Percentiles rank a stretch among this genome's conserved stretches.
Conservation (phyloP, 2,888 invertebrate species). For the Ferrisia virgata region DNA sequence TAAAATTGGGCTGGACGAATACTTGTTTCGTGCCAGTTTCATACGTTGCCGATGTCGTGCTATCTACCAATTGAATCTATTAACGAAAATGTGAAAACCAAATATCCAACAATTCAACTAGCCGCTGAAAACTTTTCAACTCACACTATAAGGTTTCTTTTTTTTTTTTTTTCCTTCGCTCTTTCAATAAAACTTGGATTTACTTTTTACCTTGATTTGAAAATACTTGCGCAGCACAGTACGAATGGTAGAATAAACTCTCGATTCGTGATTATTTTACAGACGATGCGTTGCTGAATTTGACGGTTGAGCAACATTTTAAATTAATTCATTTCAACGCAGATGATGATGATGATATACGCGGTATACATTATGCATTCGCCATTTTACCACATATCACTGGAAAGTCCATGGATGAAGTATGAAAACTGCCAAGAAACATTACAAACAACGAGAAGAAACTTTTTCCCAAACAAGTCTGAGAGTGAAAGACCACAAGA, state of each 20-base stretch:
- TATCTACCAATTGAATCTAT: slow-evolving; percentile 15
- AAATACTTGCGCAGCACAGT: too few relatives aligned
- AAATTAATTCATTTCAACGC: not conserved
- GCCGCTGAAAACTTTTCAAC: not conserved
- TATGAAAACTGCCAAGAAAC: not conserved
- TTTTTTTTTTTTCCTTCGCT: not conserved
- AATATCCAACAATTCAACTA: not conserved
- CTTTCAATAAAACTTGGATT: not conserved
- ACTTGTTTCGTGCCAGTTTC: not conserved
- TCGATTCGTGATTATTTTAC: too few relatives aligned
- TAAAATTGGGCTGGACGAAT: not conserved
- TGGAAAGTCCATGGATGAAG: not conserved
- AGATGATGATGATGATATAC: not conserved
- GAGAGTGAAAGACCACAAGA: slow-evolving; percentile 4
- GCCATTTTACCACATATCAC: not conserved
- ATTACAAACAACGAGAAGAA: not conserved
- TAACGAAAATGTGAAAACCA: slow-evolving; percentile 12
- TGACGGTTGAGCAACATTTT: too few relatives aligned
- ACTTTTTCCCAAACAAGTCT: not conserved
- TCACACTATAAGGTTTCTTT: not conserved
- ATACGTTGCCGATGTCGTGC: not conserved
- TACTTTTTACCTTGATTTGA: too few relatives aligned
- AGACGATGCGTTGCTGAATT: too few relatives aligned
- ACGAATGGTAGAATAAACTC: too few relatives aligned
- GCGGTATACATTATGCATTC: not conserved